These are phyloP conservation scores for Mystacornis crossleyi DNA, from an alignment of 2,113 vertebrate genomes.

Conservation along the genomic window DNA sequence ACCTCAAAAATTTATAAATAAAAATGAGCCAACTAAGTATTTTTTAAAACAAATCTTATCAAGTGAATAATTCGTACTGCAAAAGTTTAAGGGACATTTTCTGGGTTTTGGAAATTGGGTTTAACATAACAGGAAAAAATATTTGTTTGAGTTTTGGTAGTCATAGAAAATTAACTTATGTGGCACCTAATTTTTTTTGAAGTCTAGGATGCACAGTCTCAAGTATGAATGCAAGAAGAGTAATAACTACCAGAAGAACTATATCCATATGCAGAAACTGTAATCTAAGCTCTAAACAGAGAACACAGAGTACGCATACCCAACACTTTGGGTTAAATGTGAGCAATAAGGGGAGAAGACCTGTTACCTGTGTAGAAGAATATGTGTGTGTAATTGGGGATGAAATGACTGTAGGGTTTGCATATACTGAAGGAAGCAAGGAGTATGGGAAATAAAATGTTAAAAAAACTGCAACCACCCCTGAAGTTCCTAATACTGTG, in stretches of 20 bases:
- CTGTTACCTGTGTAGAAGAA: neutral
- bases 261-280: neutral
- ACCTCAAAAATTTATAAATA: neutral
- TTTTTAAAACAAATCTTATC: neutral
- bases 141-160: neutral
- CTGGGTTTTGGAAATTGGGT: neutral
- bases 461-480: neutral
- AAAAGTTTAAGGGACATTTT: neutral
- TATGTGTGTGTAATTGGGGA: neutral
- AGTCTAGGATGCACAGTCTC: neutral
- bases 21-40: neutral
- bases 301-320: neutral
- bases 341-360: neutral
- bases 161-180: neutral
- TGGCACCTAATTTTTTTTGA: neutral
- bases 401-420: neutral
- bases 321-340: neutral
- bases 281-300: neutral
- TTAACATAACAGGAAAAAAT: neutral
- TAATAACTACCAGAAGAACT: neutral
- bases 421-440: neutral
- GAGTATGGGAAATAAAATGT: neutral
- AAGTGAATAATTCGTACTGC: neutral
- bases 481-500: neutral
- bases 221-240: neutral